Evolutionary conservation across 2,113 vertebrate genomes (phyloP), one percentile per base, ranked within the genome.

Genomic region (Solenodon paradoxus): DNA sequence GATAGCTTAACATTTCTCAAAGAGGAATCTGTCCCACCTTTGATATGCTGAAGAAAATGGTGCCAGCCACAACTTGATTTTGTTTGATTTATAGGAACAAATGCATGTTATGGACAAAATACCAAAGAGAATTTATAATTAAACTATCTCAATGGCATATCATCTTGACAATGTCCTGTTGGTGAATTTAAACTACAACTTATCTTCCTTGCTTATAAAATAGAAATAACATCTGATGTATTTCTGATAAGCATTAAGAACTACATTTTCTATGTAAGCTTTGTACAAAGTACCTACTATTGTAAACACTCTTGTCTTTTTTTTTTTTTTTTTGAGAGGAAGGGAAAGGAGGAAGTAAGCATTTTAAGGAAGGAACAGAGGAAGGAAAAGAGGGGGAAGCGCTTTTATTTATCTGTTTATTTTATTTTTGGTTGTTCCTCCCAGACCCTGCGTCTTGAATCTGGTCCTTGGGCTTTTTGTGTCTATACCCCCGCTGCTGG

Each of bases 21-120:
- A 75, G 88, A 59, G 68, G 45, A 69, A 45, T 45, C 35, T 17
- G 45, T 40, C 59, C 40, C 1, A 6, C 82, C 80, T 81, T 77
- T 47, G 75, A 51, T 40, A 80, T 66, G 47, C 35, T 75, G 86
- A 71, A 66, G 89, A 28, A 93, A 49, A 86, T 4, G 22, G 28
- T 71, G 53, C n/a, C 49, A 64, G 74, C 3, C 57, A 83, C 35
- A 51, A 74, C 47, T 80, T 83, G 93, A 79, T 94, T 97, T 84
- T 88, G 38, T 75, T 45, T 89, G 93, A 80, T 42, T 81, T 64
- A 47, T 15, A 42, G 47, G 59, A 83, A 80, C 74, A 20, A 63
- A 59, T 61, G 32, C 13, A 45, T 28, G 30, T 72, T 59, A 75
- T 17, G 42, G 83, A 64, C 1, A 74, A 87, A 77, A 71, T 49